These are phyloP conservation scores for Calidris pygmaea DNA, from an alignment of 2,113 vertebrate genomes.

Conservation along the genomic window DNA sequence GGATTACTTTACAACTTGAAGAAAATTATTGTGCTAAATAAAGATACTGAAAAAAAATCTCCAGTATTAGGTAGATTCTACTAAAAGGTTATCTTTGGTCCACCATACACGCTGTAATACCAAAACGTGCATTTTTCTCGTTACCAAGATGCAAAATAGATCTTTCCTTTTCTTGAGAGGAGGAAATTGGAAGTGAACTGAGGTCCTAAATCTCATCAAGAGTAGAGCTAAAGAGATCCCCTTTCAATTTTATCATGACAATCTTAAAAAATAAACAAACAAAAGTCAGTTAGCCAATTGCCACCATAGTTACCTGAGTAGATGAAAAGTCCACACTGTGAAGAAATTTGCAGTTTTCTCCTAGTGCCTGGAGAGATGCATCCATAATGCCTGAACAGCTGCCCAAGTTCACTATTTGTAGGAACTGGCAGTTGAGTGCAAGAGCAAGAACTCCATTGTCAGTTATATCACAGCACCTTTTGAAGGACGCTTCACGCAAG, in stretches of 20 bases:
- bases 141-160: not conserved
- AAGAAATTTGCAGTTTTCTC: slow-evolving; percentile 75
- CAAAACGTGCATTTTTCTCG: not conserved
- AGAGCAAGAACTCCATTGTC: slow-evolving; percentile 79
- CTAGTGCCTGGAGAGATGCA: slow-evolving; percentile 75
- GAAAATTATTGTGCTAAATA: not conserved
- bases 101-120: not conserved
- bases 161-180: not conserved
- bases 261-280: not conserved
- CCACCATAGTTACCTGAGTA: slow-evolving; percentile 70
- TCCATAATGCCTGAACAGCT: slow-evolving; percentile 77
- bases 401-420: slow-evolving; percentile 76
- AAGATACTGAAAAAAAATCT: not conserved
- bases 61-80: not conserved
- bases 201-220: not conserved
- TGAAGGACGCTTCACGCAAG: slow-evolving; percentile 71
- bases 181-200: not conserved
- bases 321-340: slow-evolving; percentile 81
- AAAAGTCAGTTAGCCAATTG: not conserved
- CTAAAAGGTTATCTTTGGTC: not conserved
- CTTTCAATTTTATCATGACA: not conserved
- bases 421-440: slow-evolving; percentile 73
- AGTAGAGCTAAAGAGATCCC: not conserved
- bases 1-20: not conserved
- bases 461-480: slow-evolving; percentile 76